Base-by-base conservation (phyloP, 2,797 vertebrate genomes). In the Megalops cyprinoides region DNA sequence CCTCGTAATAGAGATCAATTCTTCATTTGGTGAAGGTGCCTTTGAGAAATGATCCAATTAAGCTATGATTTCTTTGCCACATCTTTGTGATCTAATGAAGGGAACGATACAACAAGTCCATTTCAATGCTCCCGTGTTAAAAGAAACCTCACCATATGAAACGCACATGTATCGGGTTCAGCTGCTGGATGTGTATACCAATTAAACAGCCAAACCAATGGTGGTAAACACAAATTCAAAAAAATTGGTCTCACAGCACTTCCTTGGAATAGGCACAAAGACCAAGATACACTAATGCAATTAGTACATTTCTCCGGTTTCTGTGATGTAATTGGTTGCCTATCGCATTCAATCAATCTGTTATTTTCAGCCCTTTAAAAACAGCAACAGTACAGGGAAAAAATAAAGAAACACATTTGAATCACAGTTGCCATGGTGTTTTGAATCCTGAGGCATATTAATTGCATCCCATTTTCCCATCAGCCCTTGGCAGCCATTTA, bases 321-420 rank as follows among this genome's bases (percentile, higher is more conserved):
- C 81, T 82, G 31, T 73, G 46, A 83, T 86, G 46, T 85, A 88
- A 88, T 83, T 84, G 84, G 83, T 83, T 86, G 71, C 73, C 77
- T 25, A n/a, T 48, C 73, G 84, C 78, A 65, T 77, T 87, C 81
- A 88, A 89, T 89, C 83, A 86, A 75, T 75, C 74, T 53, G 74
- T 73, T 51, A 48, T 49, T 69, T 37, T 81, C 65, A 4, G 62
- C 51, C 48, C 58, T 81, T 81, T 77, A 44, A 79, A 82, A 82
- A 77, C 39, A 34, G 74, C 55, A 56, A 48, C 44, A 39, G 34
- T 60, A 60, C 18, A 49, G 62, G 49, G 20, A 34, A 5, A 37
- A 75, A 71, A n/a, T n/a, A n/a, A n/a, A 71, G 44, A 71, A 71
- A 44, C 7, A 71, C 48, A 76, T 65, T 78, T 25, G 37, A 58